Conservation (phyloP, 2,888 invertebrate species). For the Hydrotaea cyrtoneurina region DNA sequence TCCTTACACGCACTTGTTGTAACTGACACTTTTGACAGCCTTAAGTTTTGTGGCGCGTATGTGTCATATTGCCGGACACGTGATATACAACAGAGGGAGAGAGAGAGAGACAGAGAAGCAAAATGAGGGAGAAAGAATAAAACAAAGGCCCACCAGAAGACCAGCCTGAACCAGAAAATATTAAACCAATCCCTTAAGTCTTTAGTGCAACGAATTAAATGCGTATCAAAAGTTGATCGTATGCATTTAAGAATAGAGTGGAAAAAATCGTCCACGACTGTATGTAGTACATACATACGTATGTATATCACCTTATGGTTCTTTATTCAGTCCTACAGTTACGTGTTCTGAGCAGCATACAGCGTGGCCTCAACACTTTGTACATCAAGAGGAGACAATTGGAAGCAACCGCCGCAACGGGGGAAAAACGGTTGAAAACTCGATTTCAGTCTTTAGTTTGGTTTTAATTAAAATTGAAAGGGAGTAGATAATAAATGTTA, state of each 20-base stretch:
- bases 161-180: background rate
- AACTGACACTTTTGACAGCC: conserved; percentile 68
- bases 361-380: conserved; percentile 21
- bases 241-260: conserved; percentile 27
- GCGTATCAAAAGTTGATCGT: conserved; percentile 51
- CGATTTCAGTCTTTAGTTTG: conserved; percentile 40
- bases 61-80: conserved; percentile 58
- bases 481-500: conserved; percentile 43
- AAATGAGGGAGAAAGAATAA: background rate
- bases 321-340: too few species aligned
- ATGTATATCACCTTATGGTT: background rate
- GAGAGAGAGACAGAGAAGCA: background rate
- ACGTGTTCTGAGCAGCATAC: background rate
- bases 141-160: too few species aligned
- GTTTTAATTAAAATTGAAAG: conserved; percentile 57
- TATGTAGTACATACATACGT: background rate
- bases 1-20: conserved; percentile 59
- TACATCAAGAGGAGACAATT: conserved; percentile 21
- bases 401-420: background rate
- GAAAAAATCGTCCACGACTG: background rate
- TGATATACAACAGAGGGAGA: conserved; percentile 41
- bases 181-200: conserved; percentile 26
- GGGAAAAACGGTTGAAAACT: conserved; percentile 34
- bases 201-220: conserved; percentile 49
- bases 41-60: conserved; percentile 61